Conservation (phyloP, 2,888 invertebrate species). For the Eledone cirrhosa region DNA sequence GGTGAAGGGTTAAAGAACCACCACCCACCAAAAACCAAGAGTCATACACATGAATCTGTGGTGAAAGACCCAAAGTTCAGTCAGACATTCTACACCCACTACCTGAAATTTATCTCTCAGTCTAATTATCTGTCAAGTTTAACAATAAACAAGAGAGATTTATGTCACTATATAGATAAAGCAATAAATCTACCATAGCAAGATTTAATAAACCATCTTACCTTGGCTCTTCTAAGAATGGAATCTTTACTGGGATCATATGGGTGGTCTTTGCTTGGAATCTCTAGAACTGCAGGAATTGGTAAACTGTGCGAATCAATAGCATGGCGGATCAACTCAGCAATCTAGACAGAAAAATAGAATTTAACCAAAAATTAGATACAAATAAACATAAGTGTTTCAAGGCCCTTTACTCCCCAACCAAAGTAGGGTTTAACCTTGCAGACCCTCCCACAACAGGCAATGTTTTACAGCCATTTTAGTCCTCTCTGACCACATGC, state of each 20-base stretch:
- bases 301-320: conserved; percentile 93
- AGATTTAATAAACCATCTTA: conserved; percentile 63
- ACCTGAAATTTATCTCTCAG: not conserved
- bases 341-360: conserved; percentile 72
- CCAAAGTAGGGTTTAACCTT: too few relatives aligned
- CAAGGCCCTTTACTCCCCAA: too few relatives aligned
- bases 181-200: not conserved
- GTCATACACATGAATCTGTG: too few relatives aligned
- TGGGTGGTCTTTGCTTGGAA: conserved; percentile 96
- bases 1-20: too few relatives aligned
- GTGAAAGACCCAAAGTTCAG: too few relatives aligned
- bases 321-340: conserved; percentile 95
- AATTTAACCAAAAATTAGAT: conserved; percentile 29
- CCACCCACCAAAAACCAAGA: too few relatives aligned
- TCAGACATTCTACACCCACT: not conserved
- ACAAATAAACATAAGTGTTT: not conserved
- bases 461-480: too few relatives aligned
- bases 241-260: conserved; percentile 99
- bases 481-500: too few relatives aligned
- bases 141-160: not conserved
- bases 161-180: not conserved
- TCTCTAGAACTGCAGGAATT: conserved; percentile 95
- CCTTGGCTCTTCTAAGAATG: conserved; percentile 92
- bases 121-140: conserved; percentile 28
- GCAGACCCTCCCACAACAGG: too few relatives aligned